Base-by-base conservation (phyloP, 2,797 vertebrate genomes). In the Tachyglossus aculeatus region DNA sequence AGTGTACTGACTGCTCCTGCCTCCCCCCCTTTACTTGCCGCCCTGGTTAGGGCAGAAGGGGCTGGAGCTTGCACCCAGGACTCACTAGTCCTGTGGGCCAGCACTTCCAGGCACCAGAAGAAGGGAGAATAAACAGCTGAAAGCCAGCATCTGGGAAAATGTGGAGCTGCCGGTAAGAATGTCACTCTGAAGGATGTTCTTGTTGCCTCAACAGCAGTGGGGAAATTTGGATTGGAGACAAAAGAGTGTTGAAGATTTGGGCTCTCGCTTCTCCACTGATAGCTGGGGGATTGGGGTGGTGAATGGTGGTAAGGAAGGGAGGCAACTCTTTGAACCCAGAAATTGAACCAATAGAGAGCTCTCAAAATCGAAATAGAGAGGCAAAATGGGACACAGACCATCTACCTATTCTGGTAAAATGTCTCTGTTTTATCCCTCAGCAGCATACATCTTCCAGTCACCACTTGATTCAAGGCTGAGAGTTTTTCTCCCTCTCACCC, bases 81-180 rank as follows among this genome's bases (percentile, higher is more conserved):
- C 18, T 51, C 55, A n/a, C 3, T 14, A 60, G 38, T 71, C 65
- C 19, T 36, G 63, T n/a, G n/a, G n/a, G n/a, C 67, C 71, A 41
- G 63, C 73, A 63, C 18, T 51, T 53, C 18, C 3, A 14, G 58
- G 38, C 70, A 63, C 19, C 33, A 61, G 58, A 61, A 72, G 16
- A 80, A 76, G 36, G 52, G 61, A 22, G 43, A 54, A 31, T 55
- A 40, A 63, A n/a, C 6, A 57, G 71, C 37, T 9, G 57, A 74
- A 75, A 78, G 82, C 81, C 82, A 58, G 19, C 55, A 64, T 16
- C 57, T 34, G 34, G 3, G 62, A 90, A 83, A 67, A 93, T 93
- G 92, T 90, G 86, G 87, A 80, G 45, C 48, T 70, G 74, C 78
- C 87, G 93, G 93, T 94, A 94, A 93, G 92, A 84, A 9, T 5